phyloP scores from a whole-genome alignment of 2,888 invertebrate species.

The Nomada lathburiana region DNA sequence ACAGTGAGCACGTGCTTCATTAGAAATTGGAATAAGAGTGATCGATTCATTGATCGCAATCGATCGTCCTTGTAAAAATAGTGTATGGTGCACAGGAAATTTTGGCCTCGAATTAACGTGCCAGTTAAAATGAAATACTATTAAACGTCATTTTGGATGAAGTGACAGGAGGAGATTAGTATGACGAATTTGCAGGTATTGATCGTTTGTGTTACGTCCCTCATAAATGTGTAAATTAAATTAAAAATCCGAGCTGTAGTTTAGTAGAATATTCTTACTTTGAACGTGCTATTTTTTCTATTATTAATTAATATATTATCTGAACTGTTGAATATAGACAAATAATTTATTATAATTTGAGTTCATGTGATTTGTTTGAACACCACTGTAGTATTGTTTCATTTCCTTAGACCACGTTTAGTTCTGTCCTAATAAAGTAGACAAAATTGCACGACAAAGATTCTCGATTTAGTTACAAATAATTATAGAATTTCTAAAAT shows the following conservation, averaged over 20 bases:
- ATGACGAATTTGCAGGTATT: neutral
- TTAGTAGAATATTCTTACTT: neutral
- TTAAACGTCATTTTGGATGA: neutral
- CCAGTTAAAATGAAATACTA: neutral
- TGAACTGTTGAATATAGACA: too few species aligned
- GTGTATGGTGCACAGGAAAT: neutral
- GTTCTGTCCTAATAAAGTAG: too few species aligned
- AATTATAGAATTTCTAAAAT: too few species aligned
- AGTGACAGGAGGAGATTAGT: neutral
- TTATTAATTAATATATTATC: too few species aligned
- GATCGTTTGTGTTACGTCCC: neutral
- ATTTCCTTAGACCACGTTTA: too few species aligned
- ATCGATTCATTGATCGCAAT: neutral
- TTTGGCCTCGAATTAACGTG: neutral
- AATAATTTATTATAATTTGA: too few species aligned
- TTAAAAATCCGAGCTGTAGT: neutral
- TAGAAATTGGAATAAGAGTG: neutral
- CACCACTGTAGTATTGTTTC: too few species aligned
- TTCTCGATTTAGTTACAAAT: too few species aligned
- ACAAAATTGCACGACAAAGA: too few species aligned
- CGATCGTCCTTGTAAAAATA: neutral
- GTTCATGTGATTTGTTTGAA: too few species aligned
- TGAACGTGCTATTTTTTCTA: neutral
- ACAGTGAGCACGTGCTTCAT: neutral
- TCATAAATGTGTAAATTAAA: neutral